Percentiles rank a stretch among this genome's conserved stretches.
Evolutionary conservation across 2,888 invertebrate species (phyloP).

Genomic region (Epirrhoe tristata): DNA sequence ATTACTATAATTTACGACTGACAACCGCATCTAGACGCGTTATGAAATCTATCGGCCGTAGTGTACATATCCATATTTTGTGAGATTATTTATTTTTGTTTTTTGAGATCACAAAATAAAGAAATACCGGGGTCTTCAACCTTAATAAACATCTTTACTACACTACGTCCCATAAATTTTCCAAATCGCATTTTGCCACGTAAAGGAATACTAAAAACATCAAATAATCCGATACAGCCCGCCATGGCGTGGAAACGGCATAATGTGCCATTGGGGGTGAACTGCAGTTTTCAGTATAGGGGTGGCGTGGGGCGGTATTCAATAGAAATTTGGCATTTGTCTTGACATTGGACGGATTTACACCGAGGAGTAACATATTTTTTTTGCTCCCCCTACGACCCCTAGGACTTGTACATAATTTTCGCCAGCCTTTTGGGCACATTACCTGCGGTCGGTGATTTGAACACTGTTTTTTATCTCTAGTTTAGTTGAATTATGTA

Average conservation of each 20-base stretch:
- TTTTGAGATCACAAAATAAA: not conserved
- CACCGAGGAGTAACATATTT: conserved; percentile 44
- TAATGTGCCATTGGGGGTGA: conserved; percentile 48
- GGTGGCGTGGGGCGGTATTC: conserved; percentile 58
- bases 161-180: conserved; percentile 27
- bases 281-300: conserved; percentile 53
- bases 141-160: conserved; percentile 17
- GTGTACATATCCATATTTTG: too few species aligned
- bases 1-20: too few species aligned
- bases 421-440: too few species aligned
- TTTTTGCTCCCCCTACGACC: not conserved
- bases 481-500: too few species aligned
- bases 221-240: conserved; percentile 34
- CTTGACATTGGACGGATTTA: conserved; percentile 46
- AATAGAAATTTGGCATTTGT: conserved; percentile 64
- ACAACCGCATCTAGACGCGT: too few species aligned
- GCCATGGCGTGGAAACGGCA: conserved; percentile 49
- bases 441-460: too few species aligned
- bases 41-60: too few species aligned
- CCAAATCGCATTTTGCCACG: conserved; percentile 29
- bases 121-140: conserved; percentile 16
- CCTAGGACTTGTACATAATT: too few species aligned
- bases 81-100: too few species aligned
- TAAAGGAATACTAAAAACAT: conserved; percentile 39
- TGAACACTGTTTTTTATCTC: too few species aligned